Conservation (phyloP, 2,888 invertebrate genomes). For the Argyresthia albistria region DNA sequence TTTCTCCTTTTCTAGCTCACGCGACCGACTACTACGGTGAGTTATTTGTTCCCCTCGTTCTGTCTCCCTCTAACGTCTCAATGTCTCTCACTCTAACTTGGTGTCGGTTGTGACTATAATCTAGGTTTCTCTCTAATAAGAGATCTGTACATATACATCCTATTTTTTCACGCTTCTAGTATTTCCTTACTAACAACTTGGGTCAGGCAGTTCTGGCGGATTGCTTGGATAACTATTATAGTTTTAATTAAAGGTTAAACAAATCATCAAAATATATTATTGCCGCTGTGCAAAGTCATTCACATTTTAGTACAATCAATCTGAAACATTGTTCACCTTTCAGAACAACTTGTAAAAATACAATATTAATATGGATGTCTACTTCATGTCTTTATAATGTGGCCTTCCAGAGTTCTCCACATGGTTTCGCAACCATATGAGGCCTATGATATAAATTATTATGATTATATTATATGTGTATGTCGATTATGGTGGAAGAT, state of each 20-base stretch:
- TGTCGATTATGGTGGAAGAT: conserved; percentile 59
- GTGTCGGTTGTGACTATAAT: conserved; percentile 46
- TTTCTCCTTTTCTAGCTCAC: conserved; percentile 82
- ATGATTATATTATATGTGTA: conserved; percentile 33
- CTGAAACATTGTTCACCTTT: too few species aligned
- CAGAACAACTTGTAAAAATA: too few species aligned
- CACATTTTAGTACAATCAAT: too few species aligned
- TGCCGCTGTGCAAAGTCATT: too few species aligned
- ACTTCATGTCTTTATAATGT: not conserved
- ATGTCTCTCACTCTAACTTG: conserved; percentile 24
- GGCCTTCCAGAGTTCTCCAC: conserved; percentile 74
- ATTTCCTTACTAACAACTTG: conserved; percentile 54
- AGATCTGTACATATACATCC: conserved; percentile 53
- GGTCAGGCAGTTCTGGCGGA: conserved; percentile 25
- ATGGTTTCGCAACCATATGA: conserved; percentile 20
- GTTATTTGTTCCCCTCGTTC: conserved; percentile 82
- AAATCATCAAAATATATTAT: too few species aligned
- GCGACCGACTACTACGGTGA: conserved; percentile 99
- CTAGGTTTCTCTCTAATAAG: conserved; percentile 29
- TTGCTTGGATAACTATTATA: not conserved
- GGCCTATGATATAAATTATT: conserved; percentile 30
- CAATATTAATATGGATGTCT: too few species aligned
- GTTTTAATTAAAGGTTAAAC: too few species aligned
- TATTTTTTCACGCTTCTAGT: conserved; percentile 65
- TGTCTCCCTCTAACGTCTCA: conserved; percentile 40